Evolutionary conservation across 2,888 invertebrate species (phyloP), one percentile per base, ranked within the genome.

Genomic region (Punctoribates punctum): DNA sequence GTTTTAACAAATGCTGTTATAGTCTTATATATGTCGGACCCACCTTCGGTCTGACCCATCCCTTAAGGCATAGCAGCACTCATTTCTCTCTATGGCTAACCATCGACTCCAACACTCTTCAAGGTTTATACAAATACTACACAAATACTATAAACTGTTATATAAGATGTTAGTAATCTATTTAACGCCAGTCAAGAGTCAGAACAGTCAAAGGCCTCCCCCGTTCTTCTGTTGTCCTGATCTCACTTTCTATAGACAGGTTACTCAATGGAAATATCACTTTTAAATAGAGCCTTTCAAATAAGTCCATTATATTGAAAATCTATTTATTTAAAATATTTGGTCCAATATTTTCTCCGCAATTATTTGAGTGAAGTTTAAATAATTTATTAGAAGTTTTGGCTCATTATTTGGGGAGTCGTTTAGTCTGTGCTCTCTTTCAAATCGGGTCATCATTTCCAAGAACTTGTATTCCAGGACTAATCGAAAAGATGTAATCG

Each of bases 21-120:
- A 70, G 29, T 46, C 65, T 70, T 70, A 70, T 70, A 70, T 70
- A 70, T 70, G 70, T 42, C 70, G 70, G 42, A 42, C 70, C 70
- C 38, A 70, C 38, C 70, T 38, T 42, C 20, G 20, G 70, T 38
- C 70, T 70, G 70, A 70, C 70, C 70, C 70, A 70, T 70, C 70
- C 70, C 70, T 70, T 23, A 42, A 70, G 70, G 70, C 70, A 38
- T 17, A 9, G 23, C 70, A 38, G 34, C 70, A 46, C 46, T 70
- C 70, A 42, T 20, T 38, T 23, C 34, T 23, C 29, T 54, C 4
- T 60, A 27, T 25, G 13, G 27, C n/a, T 34, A 62, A 11, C 17
- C 34, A 62, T 34, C 34, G n/a, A n/a, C n/a, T n/a, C n/a, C n/a
- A n/a, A n/a, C 34, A 67, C n/a, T n/a, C 70, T 70, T 70, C 70